phyloP scores from a whole-genome alignment of 2,113 vertebrate species.

The Orycteropus afer region DNA sequence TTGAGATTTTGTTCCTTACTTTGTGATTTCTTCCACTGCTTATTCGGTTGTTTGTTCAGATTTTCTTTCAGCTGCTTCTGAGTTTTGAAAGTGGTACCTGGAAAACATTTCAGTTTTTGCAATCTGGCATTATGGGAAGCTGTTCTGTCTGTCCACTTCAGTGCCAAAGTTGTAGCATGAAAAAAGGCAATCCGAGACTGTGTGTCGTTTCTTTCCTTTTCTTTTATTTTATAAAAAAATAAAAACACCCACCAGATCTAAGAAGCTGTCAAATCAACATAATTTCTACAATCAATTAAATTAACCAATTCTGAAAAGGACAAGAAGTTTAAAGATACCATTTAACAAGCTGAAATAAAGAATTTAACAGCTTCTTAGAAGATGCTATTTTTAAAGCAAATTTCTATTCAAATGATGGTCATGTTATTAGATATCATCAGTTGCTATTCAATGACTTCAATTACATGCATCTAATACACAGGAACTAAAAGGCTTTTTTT shows the following conservation, averaged over 20 bases:
- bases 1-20: conserved; percentile 87
- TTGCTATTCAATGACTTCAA: conserved; percentile 7
- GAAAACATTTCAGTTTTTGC: conserved; percentile 87
- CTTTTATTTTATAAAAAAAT: conserved; percentile 70
- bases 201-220: conserved; percentile 67
- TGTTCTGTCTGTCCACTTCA: conserved; percentile 76
- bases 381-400: conserved; percentile 79
- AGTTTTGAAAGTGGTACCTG: conserved; percentile 91
- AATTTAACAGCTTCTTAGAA: conserved; percentile 80
- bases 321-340: conserved; percentile 49
- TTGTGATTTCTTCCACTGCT: conserved; percentile 90
- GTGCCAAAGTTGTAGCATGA: conserved; percentile 70
- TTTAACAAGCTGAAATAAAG: conserved; percentile 62
- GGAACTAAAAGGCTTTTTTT: not conserved
- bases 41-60: conserved; percentile 89
- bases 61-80: conserved; percentile 91
- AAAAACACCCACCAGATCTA: conserved; percentile 77
- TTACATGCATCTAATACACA: not conserved
- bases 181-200: conserved; percentile 81
- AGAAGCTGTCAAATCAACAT: conserved; percentile 72
- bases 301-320: conserved; percentile 27
- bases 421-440: conserved; percentile 26
- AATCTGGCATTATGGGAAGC: conserved; percentile 81
- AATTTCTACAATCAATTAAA: conserved; percentile 66
- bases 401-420: conserved; percentile 76